Conservation (phyloP, 2,888 invertebrate species). For the Latrodectus hesperus region DNA sequence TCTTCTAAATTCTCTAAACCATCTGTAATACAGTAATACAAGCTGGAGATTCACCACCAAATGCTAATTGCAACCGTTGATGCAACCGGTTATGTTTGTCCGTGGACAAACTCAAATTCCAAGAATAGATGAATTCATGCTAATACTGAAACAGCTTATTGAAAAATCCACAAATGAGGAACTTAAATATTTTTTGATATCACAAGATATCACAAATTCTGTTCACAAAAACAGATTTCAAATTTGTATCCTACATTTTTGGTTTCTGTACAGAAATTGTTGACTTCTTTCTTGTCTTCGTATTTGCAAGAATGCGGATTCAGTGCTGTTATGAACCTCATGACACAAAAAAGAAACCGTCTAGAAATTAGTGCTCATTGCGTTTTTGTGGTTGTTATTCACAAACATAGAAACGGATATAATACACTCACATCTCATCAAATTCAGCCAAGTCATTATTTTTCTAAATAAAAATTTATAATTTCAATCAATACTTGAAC, state of each 20-base stretch:
- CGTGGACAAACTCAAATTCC: no score
- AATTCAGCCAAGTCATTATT: no score
- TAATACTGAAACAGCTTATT: slow-evolving; percentile 43
- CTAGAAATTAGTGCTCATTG: not conserved
- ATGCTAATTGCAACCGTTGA: no score
- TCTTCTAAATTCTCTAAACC: no score
- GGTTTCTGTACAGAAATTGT: not conserved
- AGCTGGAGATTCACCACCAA: no score
- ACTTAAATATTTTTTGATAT: no score
- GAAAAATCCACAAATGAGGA: no score
- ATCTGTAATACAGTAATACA: no score
- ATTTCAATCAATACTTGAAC: no score
- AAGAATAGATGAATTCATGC: slow-evolving; percentile 9
- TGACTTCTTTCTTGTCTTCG: not conserved
- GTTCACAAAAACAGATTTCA: slow-evolving; percentile 25
- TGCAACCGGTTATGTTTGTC: no score
- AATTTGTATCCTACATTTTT: not conserved
- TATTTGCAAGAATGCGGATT: not conserved
- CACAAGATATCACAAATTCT: slow-evolving; percentile 21
- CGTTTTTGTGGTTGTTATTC: not conserved
- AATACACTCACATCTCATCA: not conserved
- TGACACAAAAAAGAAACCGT: not conserved
- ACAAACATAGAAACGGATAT: slow-evolving; percentile 5
- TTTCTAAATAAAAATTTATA: no score
- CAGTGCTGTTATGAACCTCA: not conserved